Conservation (phyloP, 2,888 invertebrate species). For the Teleiodes luculella region DNA sequence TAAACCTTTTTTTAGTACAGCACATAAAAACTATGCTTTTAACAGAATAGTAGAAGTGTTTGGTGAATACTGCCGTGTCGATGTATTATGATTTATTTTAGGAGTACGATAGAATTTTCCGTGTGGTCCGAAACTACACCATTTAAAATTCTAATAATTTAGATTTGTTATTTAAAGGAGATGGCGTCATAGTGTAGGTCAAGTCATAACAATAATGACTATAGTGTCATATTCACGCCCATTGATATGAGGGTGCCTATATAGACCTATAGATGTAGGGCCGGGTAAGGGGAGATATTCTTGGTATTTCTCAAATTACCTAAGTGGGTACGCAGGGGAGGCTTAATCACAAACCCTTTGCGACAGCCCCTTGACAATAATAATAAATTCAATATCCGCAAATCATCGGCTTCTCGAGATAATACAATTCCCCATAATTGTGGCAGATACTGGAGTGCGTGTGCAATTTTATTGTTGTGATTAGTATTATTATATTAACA, state of each 20-base stretch:
- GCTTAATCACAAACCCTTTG: conserved; percentile 58
- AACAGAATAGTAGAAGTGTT: no score
- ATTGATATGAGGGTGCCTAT: neutral
- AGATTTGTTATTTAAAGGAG: no score
- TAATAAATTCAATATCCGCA: conserved; percentile 64
- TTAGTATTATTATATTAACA: no score
- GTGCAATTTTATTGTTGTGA: neutral
- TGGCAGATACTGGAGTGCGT: neutral
- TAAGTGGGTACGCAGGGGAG: conserved; percentile 45
- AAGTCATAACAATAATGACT: neutral
- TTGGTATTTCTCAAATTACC: conserved; percentile 42
- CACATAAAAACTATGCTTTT: no score
- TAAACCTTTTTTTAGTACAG: no score
- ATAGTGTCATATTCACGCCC: conserved; percentile 9
- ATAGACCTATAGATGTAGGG: neutral
- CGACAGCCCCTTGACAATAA: conserved; percentile 45
- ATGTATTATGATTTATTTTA: no score
- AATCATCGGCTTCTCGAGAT: conserved; percentile 44
- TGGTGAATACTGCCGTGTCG: no score
- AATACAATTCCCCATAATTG: conserved; percentile 29
- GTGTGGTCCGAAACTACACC: no score
- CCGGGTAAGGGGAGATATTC: conserved; percentile 29
- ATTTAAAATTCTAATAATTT: no score
- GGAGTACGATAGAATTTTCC: no score
- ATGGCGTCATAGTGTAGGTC: no score